These are phyloP conservation scores for Campylomormyrus tamandua DNA, from an alignment of 2,113 vertebrate species.

Conservation along the genomic window DNA sequence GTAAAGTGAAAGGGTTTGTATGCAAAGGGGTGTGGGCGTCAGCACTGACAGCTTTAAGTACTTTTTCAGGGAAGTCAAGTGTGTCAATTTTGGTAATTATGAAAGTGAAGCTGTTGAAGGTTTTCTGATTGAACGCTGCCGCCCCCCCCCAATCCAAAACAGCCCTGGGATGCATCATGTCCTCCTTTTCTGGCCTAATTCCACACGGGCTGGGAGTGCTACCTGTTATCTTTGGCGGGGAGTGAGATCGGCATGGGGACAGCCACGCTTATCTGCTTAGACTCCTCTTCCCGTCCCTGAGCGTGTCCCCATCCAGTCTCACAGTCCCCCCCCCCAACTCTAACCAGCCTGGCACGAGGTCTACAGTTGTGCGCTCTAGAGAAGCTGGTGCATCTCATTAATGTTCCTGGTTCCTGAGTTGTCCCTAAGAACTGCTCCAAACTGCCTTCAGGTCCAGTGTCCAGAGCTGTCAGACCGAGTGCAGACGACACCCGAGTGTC, in stretches of 20 bases:
- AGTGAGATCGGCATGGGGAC: background rate
- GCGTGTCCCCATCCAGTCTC: background rate
- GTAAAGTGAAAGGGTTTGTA: background rate
- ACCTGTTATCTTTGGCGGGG: background rate
- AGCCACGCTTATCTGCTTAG: background rate
- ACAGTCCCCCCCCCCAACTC: background rate
- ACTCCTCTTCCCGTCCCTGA: background rate
- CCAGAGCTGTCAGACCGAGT: background rate
- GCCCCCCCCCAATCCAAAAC: too few relatives aligned
- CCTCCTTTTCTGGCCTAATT: background rate
- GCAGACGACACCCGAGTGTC: background rate
- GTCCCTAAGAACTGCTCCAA: background rate
- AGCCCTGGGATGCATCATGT: background rate
- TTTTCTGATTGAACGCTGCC: background rate
- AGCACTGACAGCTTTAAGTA: background rate
- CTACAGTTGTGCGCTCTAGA: background rate
- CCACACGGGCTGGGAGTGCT: background rate
- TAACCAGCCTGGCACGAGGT: background rate
- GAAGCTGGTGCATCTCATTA: background rate
- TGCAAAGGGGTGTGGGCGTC: background rate
- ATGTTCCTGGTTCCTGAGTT: background rate
- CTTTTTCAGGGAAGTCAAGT: background rate
- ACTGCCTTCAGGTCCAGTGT: background rate
- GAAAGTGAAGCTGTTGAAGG: background rate
- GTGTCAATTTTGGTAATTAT: background rate